Conservation (phyloP, 2,797 vertebrate genomes). For the Pristis pectinata region DNA sequence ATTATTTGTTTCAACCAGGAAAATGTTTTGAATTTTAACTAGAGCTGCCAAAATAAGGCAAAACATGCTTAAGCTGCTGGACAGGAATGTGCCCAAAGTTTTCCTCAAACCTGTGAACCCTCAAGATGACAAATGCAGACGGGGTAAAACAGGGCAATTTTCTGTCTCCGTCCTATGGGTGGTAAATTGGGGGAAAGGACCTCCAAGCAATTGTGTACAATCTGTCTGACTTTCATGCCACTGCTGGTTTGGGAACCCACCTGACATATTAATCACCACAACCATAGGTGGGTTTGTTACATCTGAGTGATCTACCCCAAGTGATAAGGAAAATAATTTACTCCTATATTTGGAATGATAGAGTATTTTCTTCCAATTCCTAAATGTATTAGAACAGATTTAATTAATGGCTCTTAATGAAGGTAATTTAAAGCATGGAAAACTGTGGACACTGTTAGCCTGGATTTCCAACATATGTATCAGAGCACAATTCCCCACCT, state of each 20-base stretch:
- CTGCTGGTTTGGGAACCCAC: neutral
- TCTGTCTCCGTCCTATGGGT: too few species aligned
- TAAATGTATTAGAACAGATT: neutral
- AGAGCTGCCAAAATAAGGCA: too few species aligned
- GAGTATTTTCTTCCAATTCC: neutral
- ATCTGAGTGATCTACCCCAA: neutral
- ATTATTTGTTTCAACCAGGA: too few species aligned
- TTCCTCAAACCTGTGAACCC: too few species aligned
- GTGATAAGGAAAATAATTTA: neutral
- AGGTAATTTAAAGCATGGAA: neutral
- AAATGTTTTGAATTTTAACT: too few species aligned
- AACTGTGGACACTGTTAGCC: neutral
- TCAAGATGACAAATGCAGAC: too few species aligned
- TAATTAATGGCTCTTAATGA: neutral
- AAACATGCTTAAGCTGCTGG: too few species aligned
- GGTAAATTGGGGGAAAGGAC: too few species aligned
- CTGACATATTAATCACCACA: neutral
- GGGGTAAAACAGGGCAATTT: too few species aligned
- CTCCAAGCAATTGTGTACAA: too few species aligned
- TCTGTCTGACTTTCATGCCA: neutral
- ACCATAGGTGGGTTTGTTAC: neutral
- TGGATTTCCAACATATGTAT: neutral
- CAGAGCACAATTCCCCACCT: neutral
- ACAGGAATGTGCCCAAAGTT: too few species aligned
- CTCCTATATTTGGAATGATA: neutral